These are phyloP conservation scores for Oplegnathus fasciatus DNA, from an alignment of 2,113 vertebrate species.

Conservation along the genomic window DNA sequence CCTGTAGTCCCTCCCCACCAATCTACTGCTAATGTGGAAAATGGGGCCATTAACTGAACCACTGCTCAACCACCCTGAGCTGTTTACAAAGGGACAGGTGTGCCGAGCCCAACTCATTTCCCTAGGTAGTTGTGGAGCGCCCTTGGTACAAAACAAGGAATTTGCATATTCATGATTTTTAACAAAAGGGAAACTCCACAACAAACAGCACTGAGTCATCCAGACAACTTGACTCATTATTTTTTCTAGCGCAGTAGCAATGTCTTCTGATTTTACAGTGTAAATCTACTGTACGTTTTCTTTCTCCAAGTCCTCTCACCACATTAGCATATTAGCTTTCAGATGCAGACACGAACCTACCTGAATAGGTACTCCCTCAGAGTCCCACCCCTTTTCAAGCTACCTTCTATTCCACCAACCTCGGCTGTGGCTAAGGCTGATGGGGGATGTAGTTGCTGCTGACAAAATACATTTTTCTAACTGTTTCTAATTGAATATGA, in stretches of 20 bases:
- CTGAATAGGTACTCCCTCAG: background rate
- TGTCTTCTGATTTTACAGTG: background rate
- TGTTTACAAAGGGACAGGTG: slow-evolving; percentile 69
- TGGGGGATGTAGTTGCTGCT: background rate
- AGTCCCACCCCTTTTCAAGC: background rate
- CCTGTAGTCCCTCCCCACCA: slow-evolving; percentile 4
- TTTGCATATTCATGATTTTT: slow-evolving; percentile 69
- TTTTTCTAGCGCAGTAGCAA: background rate
- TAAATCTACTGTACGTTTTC: background rate
- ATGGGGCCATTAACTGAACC: slow-evolving; percentile 45
- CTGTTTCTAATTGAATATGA: background rate
- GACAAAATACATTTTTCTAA: background rate
- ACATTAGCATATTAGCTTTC: background rate
- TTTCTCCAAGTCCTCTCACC: background rate
- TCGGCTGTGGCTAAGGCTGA: background rate
- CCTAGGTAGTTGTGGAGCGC: slow-evolving; percentile 41
- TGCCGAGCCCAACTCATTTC: slow-evolving; percentile 62
- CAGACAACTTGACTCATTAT: background rate
- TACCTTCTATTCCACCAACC: background rate
- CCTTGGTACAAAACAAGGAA: slow-evolving; percentile 3
- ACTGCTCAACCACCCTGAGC: slow-evolving; percentile 58
- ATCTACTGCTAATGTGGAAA: slow-evolving; percentile 54
- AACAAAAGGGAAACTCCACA: slow-evolving; percentile 39
- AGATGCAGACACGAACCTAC: background rate
- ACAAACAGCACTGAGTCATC: slow-evolving; percentile 49